Base-by-base conservation (phyloP, 2,888 invertebrate species). In the Erebia palarica region DNA sequence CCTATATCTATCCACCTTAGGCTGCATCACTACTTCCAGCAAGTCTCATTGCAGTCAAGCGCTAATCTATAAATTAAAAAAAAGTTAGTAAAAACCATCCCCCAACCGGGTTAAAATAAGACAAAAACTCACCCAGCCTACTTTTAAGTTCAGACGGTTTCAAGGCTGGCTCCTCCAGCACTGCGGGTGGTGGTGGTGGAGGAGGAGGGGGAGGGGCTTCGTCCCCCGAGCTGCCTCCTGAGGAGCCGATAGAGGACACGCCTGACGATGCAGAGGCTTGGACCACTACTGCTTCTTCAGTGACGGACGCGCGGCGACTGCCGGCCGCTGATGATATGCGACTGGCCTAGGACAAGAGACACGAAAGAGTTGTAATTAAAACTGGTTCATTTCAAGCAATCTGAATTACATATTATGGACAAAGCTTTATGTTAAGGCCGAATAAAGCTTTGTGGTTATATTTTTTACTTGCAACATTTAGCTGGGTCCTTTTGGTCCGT, bases 191-290 rank as follows among this genome's bases (percentile, higher is more conserved):
- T 16, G 96, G 95, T 0, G 96, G 96, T 0, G 96, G 96, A 0
- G 96, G 96, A 0, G 96, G 96, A 0, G 96, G 96, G 0, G 96
- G 96, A 0, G 96, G 96, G 0, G 96, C 92, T 74, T 91, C 92
- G 71, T 92, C 92, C 78, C 81, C 94, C 66, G 86, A 91, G 53
- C 89, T 88, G 27, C 90, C 91, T 0, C 92, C 92, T 0, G 92
- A 90, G 13, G 73, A 74, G 51, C 67, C 75, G 57, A 67, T 73
- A 0, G 91, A 91, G 0, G 91, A 92, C 0, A 92, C 91, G 1
- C 92, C 91, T 0, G 92, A 92, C 0, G 90, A 89, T 0, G 92
- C 91, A 0, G 85, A 83, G 0, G 87, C 80, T 64, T 84, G 85
- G 0, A 85, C 86, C 0, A 84, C 83, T 0, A 82, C 79, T 0